phyloP scores from a whole-genome alignment of 2,888 invertebrate genomes.

The Lagria hirta region DNA sequence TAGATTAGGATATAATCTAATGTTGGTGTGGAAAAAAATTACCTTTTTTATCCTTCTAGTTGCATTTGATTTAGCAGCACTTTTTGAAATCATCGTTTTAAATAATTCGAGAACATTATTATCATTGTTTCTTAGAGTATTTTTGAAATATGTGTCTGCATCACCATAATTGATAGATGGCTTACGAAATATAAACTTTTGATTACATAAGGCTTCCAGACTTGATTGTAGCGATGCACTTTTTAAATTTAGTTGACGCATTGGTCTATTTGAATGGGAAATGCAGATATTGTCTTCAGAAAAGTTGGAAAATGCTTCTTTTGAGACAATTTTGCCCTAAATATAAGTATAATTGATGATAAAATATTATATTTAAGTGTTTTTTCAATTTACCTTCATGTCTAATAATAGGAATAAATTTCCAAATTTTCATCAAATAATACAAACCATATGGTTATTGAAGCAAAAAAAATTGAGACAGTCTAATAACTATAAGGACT shows the following conservation, averaged over 20 bases:
- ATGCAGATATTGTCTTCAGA: conserved; percentile 8
- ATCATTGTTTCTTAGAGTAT: conserved; percentile 46
- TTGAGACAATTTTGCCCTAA: too few species aligned
- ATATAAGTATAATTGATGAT: too few species aligned
- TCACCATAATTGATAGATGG: conserved; percentile 40
- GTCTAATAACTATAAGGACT: too few species aligned
- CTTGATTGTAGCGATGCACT: conserved; percentile 8
- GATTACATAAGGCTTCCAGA: conserved; percentile 33
- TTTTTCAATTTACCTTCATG: too few species aligned
- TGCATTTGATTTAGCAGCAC: conserved; percentile 6
- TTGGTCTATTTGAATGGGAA: conserved; percentile 5
- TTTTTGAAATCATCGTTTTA: too few species aligned
- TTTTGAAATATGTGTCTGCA: conserved; percentile 46
- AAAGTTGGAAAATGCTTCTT: conserved; percentile 5
- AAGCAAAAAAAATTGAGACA: too few species aligned
- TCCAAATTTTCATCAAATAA: too few species aligned
- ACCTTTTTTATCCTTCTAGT: conserved; percentile 16
- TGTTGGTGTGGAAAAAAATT: background rate
- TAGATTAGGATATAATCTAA: conserved; percentile 1
- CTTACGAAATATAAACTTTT: conserved; percentile 36
- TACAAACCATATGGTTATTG: too few species aligned
- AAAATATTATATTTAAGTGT: too few species aligned
- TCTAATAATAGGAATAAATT: too few species aligned
- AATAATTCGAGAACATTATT: conserved; percentile 41
- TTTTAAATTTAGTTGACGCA: conserved; percentile 9